Evolutionary conservation across 2,113 vertebrate genomes (phyloP), one percentile per base, ranked within the genome.

Genomic region (Raja brachyura): DNA sequence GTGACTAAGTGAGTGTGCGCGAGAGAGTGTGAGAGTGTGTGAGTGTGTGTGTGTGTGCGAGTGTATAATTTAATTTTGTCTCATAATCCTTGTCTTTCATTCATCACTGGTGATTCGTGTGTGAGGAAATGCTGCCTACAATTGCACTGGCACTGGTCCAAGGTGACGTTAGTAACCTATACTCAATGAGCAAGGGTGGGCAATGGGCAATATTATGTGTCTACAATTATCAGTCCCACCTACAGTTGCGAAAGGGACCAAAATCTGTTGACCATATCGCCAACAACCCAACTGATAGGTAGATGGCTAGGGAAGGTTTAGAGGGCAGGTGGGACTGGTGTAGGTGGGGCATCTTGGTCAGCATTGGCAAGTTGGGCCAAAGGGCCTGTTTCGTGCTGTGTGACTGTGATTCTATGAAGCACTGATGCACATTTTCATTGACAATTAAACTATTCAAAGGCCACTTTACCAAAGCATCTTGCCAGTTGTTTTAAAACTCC

Each of bases 41-140:
- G n/a, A n/a, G n/a, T n/a, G n/a, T n/a, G n/a, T n/a, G n/a, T n/a
- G n/a, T n/a, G n/a, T n/a, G 39, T 48, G 39, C 39, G 39, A 48
- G 39, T 48, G 39, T 1, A 48, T 48, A 33, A 13, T 31, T 39
- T 73, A 92, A 92, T 92, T 92, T 25, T 1, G 90, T 33, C 66
- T 48, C 66, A 92, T 73, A 73, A 39, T 73, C 73, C 31, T 48
- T 33, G 33, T 25, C 33, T 54, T 39, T 54, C 28, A 70, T 90
- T n/a, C 68, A 92, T 10, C 90, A 5, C 68, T 68, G 70, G 33
- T 92, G 90, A 92, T 92, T 92, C 20, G 39, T 92, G 90, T 54
- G 66, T 73, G 66, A 54, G 66, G 90, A 92, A 92, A 10, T 74
- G 10, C 8, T 73, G 33, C 39, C 90, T 48, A 73, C 66, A 74